phyloP scores from a whole-genome alignment of 2,113 vertebrate species.

The Bubalus kerabau region DNA sequence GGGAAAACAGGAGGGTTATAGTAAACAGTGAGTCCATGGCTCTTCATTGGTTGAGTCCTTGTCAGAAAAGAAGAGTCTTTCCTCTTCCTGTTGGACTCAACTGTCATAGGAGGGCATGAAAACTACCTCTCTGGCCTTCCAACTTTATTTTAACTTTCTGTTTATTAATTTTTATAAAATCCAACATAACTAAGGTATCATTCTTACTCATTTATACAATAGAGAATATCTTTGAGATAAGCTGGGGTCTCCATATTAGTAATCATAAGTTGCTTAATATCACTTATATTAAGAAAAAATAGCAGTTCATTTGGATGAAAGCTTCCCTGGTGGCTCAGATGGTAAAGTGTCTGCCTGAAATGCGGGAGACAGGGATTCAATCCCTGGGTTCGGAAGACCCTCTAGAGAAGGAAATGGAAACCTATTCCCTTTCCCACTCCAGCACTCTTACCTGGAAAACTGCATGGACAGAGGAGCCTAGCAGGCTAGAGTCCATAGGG shows the following conservation, averaged over 20 bases:
- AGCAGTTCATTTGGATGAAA: background rate
- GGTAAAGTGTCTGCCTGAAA: background rate
- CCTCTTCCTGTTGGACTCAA: background rate
- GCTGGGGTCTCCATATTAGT: background rate
- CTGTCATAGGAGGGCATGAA: background rate
- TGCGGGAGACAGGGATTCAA: background rate
- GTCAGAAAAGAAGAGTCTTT: background rate
- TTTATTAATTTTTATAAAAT: background rate
- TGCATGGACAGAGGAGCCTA: background rate
- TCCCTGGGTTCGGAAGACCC: background rate
- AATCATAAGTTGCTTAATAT: background rate
- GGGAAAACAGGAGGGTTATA: background rate
- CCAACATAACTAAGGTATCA: background rate
- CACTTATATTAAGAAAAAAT: background rate
- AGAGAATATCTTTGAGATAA: background rate
- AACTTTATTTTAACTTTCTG: background rate
- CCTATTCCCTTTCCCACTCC: background rate
- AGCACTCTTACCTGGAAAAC: background rate
- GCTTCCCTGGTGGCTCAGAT: background rate
- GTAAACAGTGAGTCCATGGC: background rate
- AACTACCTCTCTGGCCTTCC: background rate
- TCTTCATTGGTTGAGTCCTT: background rate
- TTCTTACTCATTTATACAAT: background rate
- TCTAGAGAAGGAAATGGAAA: background rate
- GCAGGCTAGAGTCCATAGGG: background rate